A percentile compares a stretch with the other conserved stretches of the same genome.
Evolutionary conservation across 1,140 invertebrate genomes (phyloP).

Genomic region (Aphelenchoides besseyi): DNA sequence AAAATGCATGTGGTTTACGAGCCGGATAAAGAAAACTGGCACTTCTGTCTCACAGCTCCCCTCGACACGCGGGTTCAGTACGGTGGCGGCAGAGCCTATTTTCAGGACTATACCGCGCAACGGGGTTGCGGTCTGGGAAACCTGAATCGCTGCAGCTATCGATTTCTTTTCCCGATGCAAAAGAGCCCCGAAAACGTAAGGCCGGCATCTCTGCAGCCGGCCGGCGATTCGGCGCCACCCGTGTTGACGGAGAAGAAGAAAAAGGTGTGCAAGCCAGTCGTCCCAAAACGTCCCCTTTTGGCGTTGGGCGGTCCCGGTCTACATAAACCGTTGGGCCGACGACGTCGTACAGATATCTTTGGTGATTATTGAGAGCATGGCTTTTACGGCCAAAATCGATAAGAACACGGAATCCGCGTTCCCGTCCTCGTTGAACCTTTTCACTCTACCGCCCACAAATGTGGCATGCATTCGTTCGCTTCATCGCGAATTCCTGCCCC

Average conservation of each 20-base stretch:
- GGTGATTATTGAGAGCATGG: constrained; percentile 24
- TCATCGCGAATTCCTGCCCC: constrained; percentile 28
- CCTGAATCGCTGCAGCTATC: neutral
- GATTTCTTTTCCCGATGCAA: neutral
- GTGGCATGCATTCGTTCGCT: constrained; percentile 22
- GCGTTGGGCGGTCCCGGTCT: neutral
- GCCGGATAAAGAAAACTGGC: neutral
- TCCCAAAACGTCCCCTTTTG: neutral
- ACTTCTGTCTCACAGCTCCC: neutral
- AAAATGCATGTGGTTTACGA: neutral
- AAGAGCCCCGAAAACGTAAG: no score
- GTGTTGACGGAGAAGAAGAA: neutral
- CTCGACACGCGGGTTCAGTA: neutral
- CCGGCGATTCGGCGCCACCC: neutral
- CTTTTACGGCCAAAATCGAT: constrained; percentile 22
- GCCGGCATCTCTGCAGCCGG: no score
- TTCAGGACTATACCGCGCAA: neutral
- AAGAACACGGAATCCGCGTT: constrained; percentile 14
- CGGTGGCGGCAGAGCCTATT: neutral
- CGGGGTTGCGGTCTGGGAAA: neutral
- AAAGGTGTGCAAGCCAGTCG: neutral
- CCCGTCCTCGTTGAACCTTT: constrained; percentile 28
- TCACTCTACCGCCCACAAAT: constrained; percentile 35
- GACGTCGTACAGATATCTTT: constrained; percentile 18
- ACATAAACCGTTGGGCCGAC: neutral